Conservation (phyloP, 2,113 vertebrate species). For the Butastur rufipennis region DNA sequence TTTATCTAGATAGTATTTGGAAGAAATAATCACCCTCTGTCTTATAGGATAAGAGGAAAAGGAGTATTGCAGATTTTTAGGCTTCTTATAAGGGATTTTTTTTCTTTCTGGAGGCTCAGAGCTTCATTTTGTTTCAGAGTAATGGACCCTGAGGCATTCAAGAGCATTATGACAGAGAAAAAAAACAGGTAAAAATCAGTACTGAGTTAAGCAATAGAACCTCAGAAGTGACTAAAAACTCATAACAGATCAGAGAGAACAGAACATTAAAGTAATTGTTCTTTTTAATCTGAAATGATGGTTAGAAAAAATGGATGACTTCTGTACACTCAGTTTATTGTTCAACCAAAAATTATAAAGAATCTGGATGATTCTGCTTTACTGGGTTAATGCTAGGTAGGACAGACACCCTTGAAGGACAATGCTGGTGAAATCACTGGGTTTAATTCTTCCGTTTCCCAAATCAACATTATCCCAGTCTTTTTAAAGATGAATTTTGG, state of each 20-base stretch:
- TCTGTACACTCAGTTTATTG: not conserved
- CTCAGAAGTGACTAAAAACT: not conserved
- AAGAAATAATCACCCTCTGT: not conserved
- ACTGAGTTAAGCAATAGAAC: not conserved
- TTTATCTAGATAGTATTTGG: not conserved
- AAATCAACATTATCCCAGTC: not conserved
- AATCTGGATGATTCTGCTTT: not conserved
- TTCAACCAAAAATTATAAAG: not conserved
- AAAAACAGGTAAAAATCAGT: not conserved
- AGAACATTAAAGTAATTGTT: not conserved
- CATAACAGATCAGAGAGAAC: not conserved
- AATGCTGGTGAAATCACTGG: not conserved
- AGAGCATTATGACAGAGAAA: not conserved
- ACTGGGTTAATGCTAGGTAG: not conserved
- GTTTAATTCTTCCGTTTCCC: not conserved
- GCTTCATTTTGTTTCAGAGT: not conserved
- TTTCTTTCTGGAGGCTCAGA: not conserved
- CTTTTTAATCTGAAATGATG: not conserved
- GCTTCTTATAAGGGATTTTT: not conserved
- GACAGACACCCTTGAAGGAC: not conserved
- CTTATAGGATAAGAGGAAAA: not conserved
- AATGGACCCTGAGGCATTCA: not conserved
- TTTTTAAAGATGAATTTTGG: not conserved
- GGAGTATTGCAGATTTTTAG: not conserved
- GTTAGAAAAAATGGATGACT: not conserved